Evolutionary conservation across 2,888 invertebrate genomes (phyloP).

Genomic region (Eupithecia inturbata): DNA sequence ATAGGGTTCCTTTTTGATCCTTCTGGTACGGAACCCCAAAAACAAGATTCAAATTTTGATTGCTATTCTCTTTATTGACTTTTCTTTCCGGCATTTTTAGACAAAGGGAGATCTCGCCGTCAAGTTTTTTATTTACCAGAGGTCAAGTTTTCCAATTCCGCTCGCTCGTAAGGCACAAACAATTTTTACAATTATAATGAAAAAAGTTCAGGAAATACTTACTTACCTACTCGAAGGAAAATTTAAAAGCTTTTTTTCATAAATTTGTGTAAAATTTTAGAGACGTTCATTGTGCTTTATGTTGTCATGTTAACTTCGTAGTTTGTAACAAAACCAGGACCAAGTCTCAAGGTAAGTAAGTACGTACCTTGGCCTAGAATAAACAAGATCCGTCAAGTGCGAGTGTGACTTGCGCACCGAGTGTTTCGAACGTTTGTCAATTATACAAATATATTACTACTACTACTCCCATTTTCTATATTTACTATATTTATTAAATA

Average conservation of each 20-base stretch:
- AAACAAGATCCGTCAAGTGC: too few relatives aligned
- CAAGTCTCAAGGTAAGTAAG: background rate
- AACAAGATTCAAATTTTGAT: too few relatives aligned
- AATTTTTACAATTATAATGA: constrained; percentile 24
- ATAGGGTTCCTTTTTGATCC: too few relatives aligned
- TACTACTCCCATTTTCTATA: too few relatives aligned
- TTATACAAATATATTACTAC: too few relatives aligned
- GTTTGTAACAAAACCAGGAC: background rate
- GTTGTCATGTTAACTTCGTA: background rate
- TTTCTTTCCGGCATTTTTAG: constrained; percentile 4
- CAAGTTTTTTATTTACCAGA: constrained; percentile 19
- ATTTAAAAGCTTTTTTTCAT: background rate
- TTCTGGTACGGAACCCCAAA: too few relatives aligned
- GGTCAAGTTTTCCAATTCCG: constrained; percentile 29
- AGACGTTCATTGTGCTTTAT: background rate
- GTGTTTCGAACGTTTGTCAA: too few relatives aligned
- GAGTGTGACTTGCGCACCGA: too few relatives aligned
- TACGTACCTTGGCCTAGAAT: background rate
- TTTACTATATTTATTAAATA: too few relatives aligned
- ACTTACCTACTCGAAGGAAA: background rate
- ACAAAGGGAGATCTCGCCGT: constrained; percentile 4
- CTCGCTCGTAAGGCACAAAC: constrained; percentile 12
- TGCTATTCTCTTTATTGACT: background rate
- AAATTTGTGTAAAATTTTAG: background rate
- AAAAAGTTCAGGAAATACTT: constrained; percentile 16